Conservation (phyloP, 2,113 vertebrate species). For the Ammodytes marinus region DNA sequence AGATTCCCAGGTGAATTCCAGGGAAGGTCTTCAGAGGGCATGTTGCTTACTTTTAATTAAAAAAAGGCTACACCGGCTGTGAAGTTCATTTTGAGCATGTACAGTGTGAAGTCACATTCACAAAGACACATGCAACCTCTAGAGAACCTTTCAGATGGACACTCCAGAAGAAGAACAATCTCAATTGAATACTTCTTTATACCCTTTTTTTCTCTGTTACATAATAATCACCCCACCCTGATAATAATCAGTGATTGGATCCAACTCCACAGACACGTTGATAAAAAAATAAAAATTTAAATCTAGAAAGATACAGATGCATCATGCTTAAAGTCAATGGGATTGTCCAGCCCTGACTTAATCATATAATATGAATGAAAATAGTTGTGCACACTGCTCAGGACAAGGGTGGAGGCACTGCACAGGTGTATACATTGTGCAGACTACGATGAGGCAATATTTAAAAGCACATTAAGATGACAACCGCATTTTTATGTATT, state of each 20-base stretch:
- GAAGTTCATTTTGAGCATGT: conserved; percentile 19
- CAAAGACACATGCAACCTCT: conserved; percentile 26
- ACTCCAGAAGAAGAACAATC: conserved; percentile 17
- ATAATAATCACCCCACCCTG: conserved; percentile 41
- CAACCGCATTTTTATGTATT: conserved; percentile 1
- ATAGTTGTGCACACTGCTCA: conserved; percentile 45
- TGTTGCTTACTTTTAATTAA: conserved; percentile 14
- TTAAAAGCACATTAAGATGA: conserved; percentile 23
- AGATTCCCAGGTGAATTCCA: conserved; percentile 31
- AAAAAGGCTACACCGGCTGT: conserved; percentile 1
- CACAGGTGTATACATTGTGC: not conserved
- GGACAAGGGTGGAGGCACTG: conserved; percentile 25
- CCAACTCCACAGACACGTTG: not conserved
- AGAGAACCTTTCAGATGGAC: conserved; percentile 10
- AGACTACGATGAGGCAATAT: conserved; percentile 3
- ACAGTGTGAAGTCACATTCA: conserved; percentile 2
- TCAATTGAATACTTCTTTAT: not conserved
- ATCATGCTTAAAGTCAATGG: not conserved
- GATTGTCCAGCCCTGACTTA: conserved; percentile 34
- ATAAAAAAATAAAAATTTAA: no score
- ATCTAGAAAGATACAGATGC: not conserved
- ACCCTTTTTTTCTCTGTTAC: conserved; percentile 26
- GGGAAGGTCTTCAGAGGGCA: conserved; percentile 9
- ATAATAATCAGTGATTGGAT: conserved; percentile 12
- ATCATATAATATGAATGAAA: conserved; percentile 16